Conservation (phyloP, 2,797 vertebrate genomes). For the Choloepus didactylus region DNA sequence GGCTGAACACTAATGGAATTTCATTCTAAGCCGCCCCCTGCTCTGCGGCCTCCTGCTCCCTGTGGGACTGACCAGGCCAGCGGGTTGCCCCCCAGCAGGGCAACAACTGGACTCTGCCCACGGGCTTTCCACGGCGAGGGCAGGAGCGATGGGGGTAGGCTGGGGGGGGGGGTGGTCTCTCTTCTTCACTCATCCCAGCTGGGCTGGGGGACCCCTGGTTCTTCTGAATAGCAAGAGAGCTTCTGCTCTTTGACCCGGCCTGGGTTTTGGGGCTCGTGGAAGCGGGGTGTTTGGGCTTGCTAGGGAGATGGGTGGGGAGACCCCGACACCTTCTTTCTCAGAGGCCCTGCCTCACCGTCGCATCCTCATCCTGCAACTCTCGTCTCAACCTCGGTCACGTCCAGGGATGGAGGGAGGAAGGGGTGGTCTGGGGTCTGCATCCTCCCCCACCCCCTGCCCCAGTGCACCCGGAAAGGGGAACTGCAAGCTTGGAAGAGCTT, state of each 20-base stretch:
- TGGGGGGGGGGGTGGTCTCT: background rate
- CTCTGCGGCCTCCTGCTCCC: slow-evolving; percentile 76
- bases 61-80: slow-evolving; percentile 70
- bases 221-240: background rate
- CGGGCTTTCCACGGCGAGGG: rapidly evolving
- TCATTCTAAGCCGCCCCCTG: slow-evolving; percentile 62
- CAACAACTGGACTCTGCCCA: rapidly evolving
- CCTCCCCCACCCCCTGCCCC: background rate
- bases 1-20: slow-evolving; percentile 87
- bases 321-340: background rate
- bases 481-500: background rate
- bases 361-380: background rate
- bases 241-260: no score
- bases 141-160: background rate
- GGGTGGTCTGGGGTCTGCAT: background rate
- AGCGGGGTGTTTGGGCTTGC: background rate
- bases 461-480: background rate
- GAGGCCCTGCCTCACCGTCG: background rate
- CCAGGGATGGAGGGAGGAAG: background rate
- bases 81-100: background rate
- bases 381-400: background rate
- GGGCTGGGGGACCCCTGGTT: rapidly evolving
- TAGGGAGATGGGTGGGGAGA: background rate
- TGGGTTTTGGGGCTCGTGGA: background rate
- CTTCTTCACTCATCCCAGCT: rapidly evolving